Conservation (phyloP, 2,113 vertebrate species). For the Phaetusa simplex region DNA sequence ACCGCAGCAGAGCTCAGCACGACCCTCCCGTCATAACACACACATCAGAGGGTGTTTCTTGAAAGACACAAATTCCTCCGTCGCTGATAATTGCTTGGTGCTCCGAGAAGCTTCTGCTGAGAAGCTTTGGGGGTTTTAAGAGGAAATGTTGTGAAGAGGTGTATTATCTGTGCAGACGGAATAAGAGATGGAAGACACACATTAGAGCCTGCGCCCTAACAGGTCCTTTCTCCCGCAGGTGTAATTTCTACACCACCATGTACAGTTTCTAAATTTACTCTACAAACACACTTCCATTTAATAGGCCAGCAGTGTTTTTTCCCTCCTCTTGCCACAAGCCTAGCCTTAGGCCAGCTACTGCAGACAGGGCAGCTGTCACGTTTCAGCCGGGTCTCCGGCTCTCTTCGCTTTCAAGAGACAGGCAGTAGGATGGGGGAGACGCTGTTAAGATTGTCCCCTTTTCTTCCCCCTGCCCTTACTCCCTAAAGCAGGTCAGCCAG, state of each 20-base stretch:
- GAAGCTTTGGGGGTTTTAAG: not conserved
- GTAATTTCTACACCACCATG: not conserved
- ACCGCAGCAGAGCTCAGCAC: not conserved
- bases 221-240: not conserved
- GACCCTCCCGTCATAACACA: not conserved
- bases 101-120: not conserved
- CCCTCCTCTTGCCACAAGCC: constrained; percentile 32
- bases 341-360: constrained; percentile 65
- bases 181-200: not conserved
- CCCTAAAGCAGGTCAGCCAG: constrained; percentile 4
- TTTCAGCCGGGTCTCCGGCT: constrained; percentile 14
- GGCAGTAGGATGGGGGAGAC: not conserved
- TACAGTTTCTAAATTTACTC: constrained; percentile 52
- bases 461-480: not conserved
- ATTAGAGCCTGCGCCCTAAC: not conserved
- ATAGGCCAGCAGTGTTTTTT: constrained; percentile 31
- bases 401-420: not conserved
- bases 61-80: not conserved
- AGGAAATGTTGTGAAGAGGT: not conserved
- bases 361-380: constrained; percentile 34
- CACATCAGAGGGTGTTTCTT: not conserved
- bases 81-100: not conserved
- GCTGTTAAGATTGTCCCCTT: not conserved
- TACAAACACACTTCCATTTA: constrained; percentile 19
- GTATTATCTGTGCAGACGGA: not conserved